Evolutionary conservation across 53 echinoderm and acorn worm genomes (phyloP).

Genomic region (Astropecten irregularis): DNA sequence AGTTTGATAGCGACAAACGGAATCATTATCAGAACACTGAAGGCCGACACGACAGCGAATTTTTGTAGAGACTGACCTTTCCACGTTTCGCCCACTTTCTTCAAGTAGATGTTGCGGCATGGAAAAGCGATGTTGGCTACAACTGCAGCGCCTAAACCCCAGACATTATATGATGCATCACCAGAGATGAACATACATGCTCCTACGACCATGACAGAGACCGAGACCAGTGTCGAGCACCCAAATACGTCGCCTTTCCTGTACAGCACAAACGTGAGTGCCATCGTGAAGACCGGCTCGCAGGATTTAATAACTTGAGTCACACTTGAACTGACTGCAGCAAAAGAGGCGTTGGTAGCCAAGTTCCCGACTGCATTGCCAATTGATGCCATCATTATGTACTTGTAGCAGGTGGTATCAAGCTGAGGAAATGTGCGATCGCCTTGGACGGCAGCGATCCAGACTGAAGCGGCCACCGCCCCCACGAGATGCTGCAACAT

Average conservation of each 20-base stretch:
- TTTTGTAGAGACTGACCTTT: slow-evolving; percentile 6
- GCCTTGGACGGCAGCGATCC: neutral
- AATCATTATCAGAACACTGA: neutral
- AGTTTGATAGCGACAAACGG: neutral
- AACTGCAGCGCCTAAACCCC: neutral
- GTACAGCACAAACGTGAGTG: neutral
- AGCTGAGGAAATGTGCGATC: neutral
- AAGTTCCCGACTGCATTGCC: neutral
- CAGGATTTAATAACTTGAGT: slow-evolving; percentile 24
- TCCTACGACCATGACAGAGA: slow-evolving; percentile 7
- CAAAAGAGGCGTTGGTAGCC: slow-evolving; percentile 9
- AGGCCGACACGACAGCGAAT: neutral
- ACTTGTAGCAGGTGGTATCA: neutral
- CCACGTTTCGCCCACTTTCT: neutral
- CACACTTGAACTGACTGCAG: neutral
- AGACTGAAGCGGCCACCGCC: neutral
- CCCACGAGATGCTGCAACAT: neutral
- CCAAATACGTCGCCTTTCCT: neutral
- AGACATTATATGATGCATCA: neutral
- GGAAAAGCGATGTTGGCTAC: slow-evolving; percentile 16
- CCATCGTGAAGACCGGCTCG: neutral
- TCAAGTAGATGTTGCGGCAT: slow-evolving; percentile 21
- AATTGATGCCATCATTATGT: neutral
- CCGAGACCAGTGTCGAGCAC: neutral
- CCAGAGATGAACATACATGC: slow-evolving; percentile 5